A percentile compares a stretch with the other conserved stretches of the same genome.
These are phyloP conservation scores for Heliothis peltigera DNA, from an alignment of 2,888 invertebrate species.

Conservation along the genomic window DNA sequence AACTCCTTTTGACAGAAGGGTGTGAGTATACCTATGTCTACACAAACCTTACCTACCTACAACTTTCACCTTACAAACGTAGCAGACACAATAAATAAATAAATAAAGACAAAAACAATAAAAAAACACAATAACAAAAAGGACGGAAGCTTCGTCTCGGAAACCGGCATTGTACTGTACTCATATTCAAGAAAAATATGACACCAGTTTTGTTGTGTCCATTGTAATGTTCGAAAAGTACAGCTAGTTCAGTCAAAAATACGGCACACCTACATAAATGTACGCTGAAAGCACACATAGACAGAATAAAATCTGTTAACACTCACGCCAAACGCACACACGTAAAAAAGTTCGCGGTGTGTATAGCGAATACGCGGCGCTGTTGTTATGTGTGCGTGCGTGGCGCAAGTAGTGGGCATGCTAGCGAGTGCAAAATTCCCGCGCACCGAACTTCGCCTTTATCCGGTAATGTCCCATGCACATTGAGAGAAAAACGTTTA, in stretches of 20 bases:
- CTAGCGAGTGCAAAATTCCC: slow-evolving; percentile 42
- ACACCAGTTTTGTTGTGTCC: slow-evolving; percentile 66
- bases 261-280: slow-evolving; percentile 50
- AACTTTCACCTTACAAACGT: slow-evolving; percentile 28
- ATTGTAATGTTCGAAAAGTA: slow-evolving; percentile 63
- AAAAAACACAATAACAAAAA: slow-evolving; percentile 55
- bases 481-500: slow-evolving; percentile 67
- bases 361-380: slow-evolving; percentile 14
- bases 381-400: slow-evolving; percentile 22
- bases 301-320: slow-evolving; percentile 37
- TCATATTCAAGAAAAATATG: slow-evolving; percentile 79
- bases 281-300: slow-evolving; percentile 40
- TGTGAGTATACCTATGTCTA: background rate
- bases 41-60: background rate
- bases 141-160: slow-evolving; percentile 69
- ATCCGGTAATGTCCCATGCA: slow-evolving; percentile 63
- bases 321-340: slow-evolving; percentile 30
- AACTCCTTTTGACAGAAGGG: background rate
- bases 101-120: slow-evolving; percentile 55
- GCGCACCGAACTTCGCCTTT: slow-evolving; percentile 57
- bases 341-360: background rate
- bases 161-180: slow-evolving; percentile 69
- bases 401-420: slow-evolving; percentile 45
- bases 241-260: slow-evolving; percentile 57
- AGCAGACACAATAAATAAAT: slow-evolving; percentile 47